Evolutionary conservation across 1,140 invertebrate genomes (phyloP).

Genomic region (Megathymus violae): DNA sequence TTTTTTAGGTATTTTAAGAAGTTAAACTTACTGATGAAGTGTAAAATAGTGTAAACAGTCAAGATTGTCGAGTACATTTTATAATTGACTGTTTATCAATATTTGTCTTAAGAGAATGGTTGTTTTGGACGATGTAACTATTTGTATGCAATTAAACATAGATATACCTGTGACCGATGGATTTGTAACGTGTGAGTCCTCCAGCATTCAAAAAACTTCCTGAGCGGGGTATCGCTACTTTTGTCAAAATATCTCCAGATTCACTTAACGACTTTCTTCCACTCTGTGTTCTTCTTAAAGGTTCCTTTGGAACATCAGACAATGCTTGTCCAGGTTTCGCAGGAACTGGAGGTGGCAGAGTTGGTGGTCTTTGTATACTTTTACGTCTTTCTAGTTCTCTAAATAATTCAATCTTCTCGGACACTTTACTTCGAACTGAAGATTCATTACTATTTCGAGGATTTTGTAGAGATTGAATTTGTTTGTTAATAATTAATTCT

Average conservation of each 20-base stretch:
- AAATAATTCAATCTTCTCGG: constrained; percentile 82
- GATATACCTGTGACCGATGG: constrained; percentile 85
- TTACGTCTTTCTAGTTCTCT: constrained; percentile 82
- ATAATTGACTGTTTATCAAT: too few relatives aligned
- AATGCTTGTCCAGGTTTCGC: constrained; percentile 64
- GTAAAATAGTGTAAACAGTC: constrained; percentile 36
- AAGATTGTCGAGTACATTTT: constrained; percentile 26
- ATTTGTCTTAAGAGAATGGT: too few relatives aligned
- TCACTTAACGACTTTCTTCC: constrained; percentile 77
- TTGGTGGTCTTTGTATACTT: constrained; percentile 79
- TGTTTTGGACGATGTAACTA: too few relatives aligned
- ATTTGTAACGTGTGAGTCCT: constrained; percentile 88
- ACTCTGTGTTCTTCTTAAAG: constrained; percentile 79
- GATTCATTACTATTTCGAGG: constrained; percentile 73
- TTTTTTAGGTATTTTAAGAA: constrained; percentile 52
- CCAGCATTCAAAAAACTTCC: constrained; percentile 92
- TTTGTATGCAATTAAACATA: too few relatives aligned
- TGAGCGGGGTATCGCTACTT: constrained; percentile 92
- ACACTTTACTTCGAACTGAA: constrained; percentile 78
- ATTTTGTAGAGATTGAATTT: constrained; percentile 50
- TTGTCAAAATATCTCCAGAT: constrained; percentile 90
- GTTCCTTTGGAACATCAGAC: constrained; percentile 64
- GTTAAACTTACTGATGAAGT: constrained; percentile 43
- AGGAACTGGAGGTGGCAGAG: constrained; percentile 76
- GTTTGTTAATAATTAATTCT: constrained; percentile 49